Evolutionary conservation across 2,888 invertebrate genomes (phyloP).

Genomic region (Acanthopleura granulata): DNA sequence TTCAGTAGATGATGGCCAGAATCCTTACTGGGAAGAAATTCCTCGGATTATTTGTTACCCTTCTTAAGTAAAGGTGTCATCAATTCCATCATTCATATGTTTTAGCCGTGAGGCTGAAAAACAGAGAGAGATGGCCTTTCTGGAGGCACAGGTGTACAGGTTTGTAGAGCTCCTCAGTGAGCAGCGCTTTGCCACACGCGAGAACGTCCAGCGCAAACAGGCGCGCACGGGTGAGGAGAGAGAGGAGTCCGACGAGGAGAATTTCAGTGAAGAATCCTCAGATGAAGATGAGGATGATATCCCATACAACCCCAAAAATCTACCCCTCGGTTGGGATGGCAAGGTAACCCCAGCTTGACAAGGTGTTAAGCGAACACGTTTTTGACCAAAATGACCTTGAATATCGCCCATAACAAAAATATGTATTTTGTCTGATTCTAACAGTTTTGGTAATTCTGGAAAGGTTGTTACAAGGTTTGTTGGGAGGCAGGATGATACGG

Average conservation of each 20-base stretch:
- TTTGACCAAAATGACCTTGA: too few species aligned
- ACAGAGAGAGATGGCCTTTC: slow-evolving; percentile 86
- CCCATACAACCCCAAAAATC: slow-evolving; percentile 99
- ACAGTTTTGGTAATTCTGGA: too few species aligned
- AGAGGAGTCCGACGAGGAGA: slow-evolving; percentile 74
- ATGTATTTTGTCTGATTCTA: too few species aligned
- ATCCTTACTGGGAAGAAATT: too few species aligned
- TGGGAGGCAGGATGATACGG: too few species aligned
- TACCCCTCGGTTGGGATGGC: slow-evolving; percentile 99
- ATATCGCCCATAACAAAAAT: too few species aligned
- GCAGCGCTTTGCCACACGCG: slow-evolving; percentile 91
- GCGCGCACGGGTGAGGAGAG: slow-evolving; percentile 82
- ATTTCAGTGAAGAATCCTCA: slow-evolving; percentile 60
- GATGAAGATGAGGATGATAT: slow-evolving; percentile 86
- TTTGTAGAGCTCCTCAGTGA: slow-evolving; percentile 86
- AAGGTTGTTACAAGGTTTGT: too few species aligned
- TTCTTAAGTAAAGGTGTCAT: too few species aligned
- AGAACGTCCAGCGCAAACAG: slow-evolving; percentile 98
- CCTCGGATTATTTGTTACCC: too few species aligned
- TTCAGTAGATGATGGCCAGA: too few species aligned
- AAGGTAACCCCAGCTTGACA: slow-evolving; percentile 74
- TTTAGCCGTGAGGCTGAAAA: slow-evolving; percentile 71
- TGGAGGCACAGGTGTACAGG: slow-evolving; percentile 92
- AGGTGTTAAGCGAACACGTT: too few species aligned
- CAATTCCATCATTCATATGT: too few species aligned